These are phyloP conservation scores for Drosophila ercepeae DNA, from an alignment of 1,140 invertebrate genomes.

Conservation along the genomic window DNA sequence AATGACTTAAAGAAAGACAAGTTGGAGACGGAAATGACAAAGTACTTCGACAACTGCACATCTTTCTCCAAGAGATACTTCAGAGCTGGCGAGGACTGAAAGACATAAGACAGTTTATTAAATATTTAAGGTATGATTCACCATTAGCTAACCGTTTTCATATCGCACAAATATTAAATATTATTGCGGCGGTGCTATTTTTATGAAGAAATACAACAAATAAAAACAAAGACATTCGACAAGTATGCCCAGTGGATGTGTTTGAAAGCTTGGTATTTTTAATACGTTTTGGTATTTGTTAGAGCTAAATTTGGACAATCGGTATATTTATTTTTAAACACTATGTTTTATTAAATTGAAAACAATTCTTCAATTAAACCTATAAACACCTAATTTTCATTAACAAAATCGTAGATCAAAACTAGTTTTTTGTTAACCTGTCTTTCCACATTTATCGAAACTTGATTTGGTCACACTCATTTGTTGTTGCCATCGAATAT, in stretches of 20 bases:
- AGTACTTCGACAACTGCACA: constrained; percentile 86
- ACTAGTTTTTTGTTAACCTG: not conserved
- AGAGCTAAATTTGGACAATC: too few species aligned
- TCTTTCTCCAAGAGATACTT: constrained; percentile 86
- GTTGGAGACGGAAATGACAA: constrained; percentile 86
- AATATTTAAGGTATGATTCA: constrained; percentile 10
- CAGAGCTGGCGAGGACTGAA: constrained; percentile 23
- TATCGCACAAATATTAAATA: constrained; percentile 6
- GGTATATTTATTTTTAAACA: too few species aligned
- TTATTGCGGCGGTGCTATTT: constrained; percentile 14
- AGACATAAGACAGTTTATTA: not conserved
- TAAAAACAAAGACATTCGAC: constrained; percentile 1
- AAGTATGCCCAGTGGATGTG: not conserved
- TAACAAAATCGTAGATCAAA: not conserved
- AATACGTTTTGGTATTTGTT: not conserved
- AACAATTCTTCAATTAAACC: too few species aligned
- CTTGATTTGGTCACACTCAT: constrained; percentile 14
- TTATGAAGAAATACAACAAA: not conserved
- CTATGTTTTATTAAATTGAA: too few species aligned
- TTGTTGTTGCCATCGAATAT: constrained; percentile 41
- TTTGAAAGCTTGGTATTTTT: not conserved
- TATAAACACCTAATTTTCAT: not conserved
- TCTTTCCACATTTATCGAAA: not conserved
- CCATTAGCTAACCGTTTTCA: constrained; percentile 19
- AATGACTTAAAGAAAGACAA: constrained; percentile 86